Base-by-base conservation (phyloP, 2,113 vertebrate genomes). In the Rhynchomys soricoides region DNA sequence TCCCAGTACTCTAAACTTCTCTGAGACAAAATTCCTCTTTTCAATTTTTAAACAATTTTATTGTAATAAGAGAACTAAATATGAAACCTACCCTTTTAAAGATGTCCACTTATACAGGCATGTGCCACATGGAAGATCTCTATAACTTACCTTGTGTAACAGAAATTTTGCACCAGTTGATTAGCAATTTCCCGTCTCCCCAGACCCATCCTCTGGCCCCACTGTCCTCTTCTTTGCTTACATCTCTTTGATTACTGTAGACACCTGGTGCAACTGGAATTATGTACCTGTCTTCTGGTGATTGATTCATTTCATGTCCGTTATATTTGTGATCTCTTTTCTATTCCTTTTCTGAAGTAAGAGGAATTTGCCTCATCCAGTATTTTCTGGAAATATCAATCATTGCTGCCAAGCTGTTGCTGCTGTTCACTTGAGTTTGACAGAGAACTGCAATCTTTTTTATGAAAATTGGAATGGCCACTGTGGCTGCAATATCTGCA, bases 321-420 rank as follows among this genome's bases (percentile, higher is more conserved):
- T 83, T 78, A 81, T 21, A 75, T 81, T 77, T 29, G 62, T 37
- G 50, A 64, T 40, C 16, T 95, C 43, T 75, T 83, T 85, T 85
- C 85, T 89, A 16, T 31, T 93, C 26, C 62, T 91, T 59, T 88
- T 87, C 75, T 82, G 17, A 96, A 95, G 31, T 59, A 7, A 21
- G 66, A 4, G 71, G 40, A 43, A 48, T 87, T 95, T 7, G 31
- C 0, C 31, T 74, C 12, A 78, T 55, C 17, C 16, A 73, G 16
- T 45, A 24, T 94, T 55, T 95, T 86, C 82, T 91, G 40, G 10
- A 91, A 95, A 3, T 91, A 90, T 57, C 34, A 8, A 5, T 95
- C 71, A 71, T 57, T 87, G 19, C 43, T 83, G 21, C 4, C 68
- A 91, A 40, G 2, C 7, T 9, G 0, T 83, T 93, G 13, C n/a